Percentiles rank a stretch among this genome's conserved stretches.
phyloP scores from a whole-genome alignment of 2,797 vertebrate genomes.

The Varecia variegata region DNA sequence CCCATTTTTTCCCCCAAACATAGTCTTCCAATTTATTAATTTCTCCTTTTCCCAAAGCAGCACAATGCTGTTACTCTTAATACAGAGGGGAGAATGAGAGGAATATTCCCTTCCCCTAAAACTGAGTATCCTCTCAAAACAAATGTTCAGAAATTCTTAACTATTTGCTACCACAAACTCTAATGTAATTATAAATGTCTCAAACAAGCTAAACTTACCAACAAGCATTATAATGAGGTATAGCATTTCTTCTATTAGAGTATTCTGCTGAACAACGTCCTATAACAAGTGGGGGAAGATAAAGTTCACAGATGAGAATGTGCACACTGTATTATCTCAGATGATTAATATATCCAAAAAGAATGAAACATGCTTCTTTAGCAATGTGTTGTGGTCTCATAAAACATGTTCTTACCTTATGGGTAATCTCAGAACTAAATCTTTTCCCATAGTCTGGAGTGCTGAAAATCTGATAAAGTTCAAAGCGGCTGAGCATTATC shows the following conservation, averaged over 20 bases:
- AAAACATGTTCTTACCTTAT: slow-evolving; percentile 88
- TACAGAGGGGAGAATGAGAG: neutral
- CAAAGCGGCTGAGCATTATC: slow-evolving; percentile 96
- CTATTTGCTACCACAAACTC: neutral
- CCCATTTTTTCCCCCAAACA: neutral
- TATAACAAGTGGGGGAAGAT: slow-evolving; percentile 73
- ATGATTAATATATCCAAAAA: neutral
- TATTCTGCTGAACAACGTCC: slow-evolving; percentile 97
- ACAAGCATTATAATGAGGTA: slow-evolving; percentile 97
- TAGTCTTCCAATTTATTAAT: neutral
- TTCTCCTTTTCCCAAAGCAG: neutral
- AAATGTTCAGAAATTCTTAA: neutral
- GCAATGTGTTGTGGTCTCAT: neutral
- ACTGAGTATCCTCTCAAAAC: neutral
- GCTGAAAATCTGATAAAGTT: slow-evolving; percentile 96
- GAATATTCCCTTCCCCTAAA: neutral
- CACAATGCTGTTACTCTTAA: neutral
- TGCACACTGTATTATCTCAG: neutral
- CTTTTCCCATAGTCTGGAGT: slow-evolving; percentile 93
- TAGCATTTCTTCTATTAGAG: slow-evolving; percentile 97
- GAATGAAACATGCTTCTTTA: neutral
- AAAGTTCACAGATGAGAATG: slow-evolving; percentile 23
- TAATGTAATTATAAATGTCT: neutral
- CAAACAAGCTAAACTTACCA: slow-evolving; percentile 86
- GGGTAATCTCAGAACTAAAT: slow-evolving; percentile 91